Base-by-base conservation (phyloP, 2,797 vertebrate genomes). In the Acanthurus leucopareius region DNA sequence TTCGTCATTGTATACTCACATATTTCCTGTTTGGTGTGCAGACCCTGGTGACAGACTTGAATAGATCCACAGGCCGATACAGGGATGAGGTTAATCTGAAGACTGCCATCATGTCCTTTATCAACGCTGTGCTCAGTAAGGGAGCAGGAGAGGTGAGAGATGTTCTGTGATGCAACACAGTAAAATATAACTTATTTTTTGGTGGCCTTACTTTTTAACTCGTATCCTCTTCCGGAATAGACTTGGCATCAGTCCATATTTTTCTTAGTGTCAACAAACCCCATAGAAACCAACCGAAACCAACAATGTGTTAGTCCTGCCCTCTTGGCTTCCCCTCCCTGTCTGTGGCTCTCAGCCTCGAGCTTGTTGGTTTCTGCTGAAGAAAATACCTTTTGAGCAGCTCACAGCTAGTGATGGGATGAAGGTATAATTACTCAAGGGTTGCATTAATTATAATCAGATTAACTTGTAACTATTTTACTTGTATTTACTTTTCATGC, bases 71-170 rank as follows among this genome's bases (percentile, higher is more conserved):
- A 0, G 97, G 97, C 2, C 94, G 97, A 69, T 98, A 99, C 91
- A 95, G 96, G 47, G 97, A 99, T 22, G 97, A 99, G 94, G 97
- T 99, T 63, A 97, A 91, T 88, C 95, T 99, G 79, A 99, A 99
- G 93, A 99, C 97, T 0, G 96, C 97, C 75, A 97, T 98, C 88
- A 99, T 99, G 98, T 98, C 97, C 83, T 99, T 99, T 92, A 97
- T 99, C 90, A 99, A 99, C 0, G 98, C 98, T 0, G 96, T 98
- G 68, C 95, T 99, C 49, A 99, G 97, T 68, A 96, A 98, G 89
- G 98, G 97, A 10, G 96, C 97, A 3, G 98, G 97, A 68, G 96
- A 97, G 97, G 98, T 98, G 89, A 96, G 4, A 1, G 7, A 49
- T 48, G 6, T 13, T 44, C 42, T 44, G 42, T 44, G 42, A 13